phyloP scores from a whole-genome alignment of 2,113 vertebrate species.

The Grantiella picta region DNA sequence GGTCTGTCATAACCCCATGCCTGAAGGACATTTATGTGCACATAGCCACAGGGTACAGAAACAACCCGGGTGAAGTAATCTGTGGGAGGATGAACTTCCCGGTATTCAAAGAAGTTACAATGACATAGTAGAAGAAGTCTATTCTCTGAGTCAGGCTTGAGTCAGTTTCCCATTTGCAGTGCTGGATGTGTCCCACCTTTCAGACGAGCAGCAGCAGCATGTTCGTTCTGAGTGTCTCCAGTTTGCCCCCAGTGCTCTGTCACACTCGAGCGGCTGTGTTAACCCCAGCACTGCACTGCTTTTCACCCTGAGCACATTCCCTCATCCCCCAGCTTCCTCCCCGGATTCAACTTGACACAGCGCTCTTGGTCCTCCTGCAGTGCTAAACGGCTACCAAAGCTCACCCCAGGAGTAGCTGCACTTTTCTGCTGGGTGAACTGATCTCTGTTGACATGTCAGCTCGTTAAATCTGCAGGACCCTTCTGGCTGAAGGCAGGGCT shows the following conservation, averaged over 20 bases:
- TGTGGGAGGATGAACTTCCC: background rate
- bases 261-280: background rate
- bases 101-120: background rate
- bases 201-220: background rate
- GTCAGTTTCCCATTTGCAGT: background rate
- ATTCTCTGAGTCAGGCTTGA: constrained; percentile 24
- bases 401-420: background rate
- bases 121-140: background rate
- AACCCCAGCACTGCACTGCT: background rate
- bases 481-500: background rate
- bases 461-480: constrained; percentile 27
- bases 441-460: constrained; percentile 54
- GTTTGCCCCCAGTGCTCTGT: background rate
- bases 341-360: background rate
- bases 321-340: background rate
- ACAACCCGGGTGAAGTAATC: background rate
- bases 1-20: background rate
- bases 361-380: background rate
- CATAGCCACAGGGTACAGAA: background rate
- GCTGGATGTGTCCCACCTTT: background rate
- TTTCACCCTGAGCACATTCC: fast-evolving
- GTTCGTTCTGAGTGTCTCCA: background rate
- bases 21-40: background rate
- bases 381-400: background rate
- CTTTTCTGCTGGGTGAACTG: constrained; percentile 49